A percentile compares a stretch with the other conserved stretches of the same genome.
Evolutionary conservation across 2,797 vertebrate species (phyloP).

Genomic region (Leptoclinus maculatus): DNA sequence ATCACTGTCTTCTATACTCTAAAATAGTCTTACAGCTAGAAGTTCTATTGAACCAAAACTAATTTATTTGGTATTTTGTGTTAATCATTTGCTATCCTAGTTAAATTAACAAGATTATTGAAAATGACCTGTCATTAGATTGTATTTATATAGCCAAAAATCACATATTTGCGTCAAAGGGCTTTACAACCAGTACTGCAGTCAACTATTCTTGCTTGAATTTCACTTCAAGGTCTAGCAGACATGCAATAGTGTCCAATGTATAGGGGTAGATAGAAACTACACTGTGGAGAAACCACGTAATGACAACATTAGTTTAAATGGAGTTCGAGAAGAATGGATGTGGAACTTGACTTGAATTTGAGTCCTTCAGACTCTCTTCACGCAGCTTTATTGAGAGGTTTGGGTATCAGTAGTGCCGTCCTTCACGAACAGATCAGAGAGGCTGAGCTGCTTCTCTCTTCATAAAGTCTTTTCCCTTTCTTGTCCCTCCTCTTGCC

Average conservation of each 20-base stretch:
- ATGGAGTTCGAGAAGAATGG: not conserved
- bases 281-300: not conserved
- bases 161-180: not conserved
- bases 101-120: not conserved
- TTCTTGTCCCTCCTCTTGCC: slow-evolving; percentile 32
- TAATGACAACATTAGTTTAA: not conserved
- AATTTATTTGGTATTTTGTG: not conserved
- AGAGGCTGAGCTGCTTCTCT: slow-evolving; percentile 20
- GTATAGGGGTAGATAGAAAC: not conserved
- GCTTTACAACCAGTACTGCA: not conserved
- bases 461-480: slow-evolving; percentile 9
- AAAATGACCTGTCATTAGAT: not conserved
- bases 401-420: not conserved
- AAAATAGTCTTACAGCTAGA: slow-evolving; percentile 57
- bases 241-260: not conserved
- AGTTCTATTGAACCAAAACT: slow-evolving; percentile 14
- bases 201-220: not conserved
- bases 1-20: slow-evolving; percentile 27
- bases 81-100: not conserved
- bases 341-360: not conserved
- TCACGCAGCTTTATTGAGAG: not conserved
- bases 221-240: not conserved
- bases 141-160: not conserved
- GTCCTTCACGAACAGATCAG: slow-evolving; percentile 15
- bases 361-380: not conserved